Evolutionary conservation across 2,888 invertebrate species (phyloP), one percentile per base, ranked within the genome.

Genomic region (Automeris io): DNA sequence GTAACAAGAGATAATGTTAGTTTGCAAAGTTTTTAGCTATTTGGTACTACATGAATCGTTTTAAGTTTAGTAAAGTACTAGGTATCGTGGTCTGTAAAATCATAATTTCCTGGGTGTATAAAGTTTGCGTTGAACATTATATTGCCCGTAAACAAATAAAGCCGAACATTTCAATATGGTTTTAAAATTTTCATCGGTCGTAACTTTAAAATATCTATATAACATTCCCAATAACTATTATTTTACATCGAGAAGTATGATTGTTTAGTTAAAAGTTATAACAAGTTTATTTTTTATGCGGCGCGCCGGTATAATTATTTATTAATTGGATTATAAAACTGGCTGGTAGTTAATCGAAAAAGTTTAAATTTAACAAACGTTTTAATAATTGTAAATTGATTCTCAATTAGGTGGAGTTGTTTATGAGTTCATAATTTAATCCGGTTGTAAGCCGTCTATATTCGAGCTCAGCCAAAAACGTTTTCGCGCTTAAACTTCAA

Each of bases 241-340:
- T 68, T 70, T 68, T 43, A 56, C 52, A 56, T 45, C 49, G 44
- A 51, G 43, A 39, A 37, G 40, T 53, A 56, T 68, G 64, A 71
- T 62, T 65, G 60, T 70, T 63, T 59, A 47, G 46, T 61, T 65
- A 68, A 67, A 60, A 47, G 46, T 61, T 65, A 68, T 68, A 60
- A 55, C 55, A 63, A 46, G 52, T 64, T 67, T 62, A 71, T 64
- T 64, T 61, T 46, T 29, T 13, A 8, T 57, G 58, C 46, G 57
- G 43, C 49, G 53, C 49, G 61, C 54, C 60, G 64, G 48, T 58
- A 49, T 5, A 66, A 71, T 67, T 65, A 61, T 68, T 67, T 65
- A 66, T 67, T 69, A 68, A 76, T 66, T 62, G 56, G 52, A 42
- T 57, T 55, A 51, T 70, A 65, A 71, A 70, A 44, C 37, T 37